Evolutionary conservation across 2,888 invertebrate genomes (phyloP).

Genomic region (Congeria kusceri): DNA sequence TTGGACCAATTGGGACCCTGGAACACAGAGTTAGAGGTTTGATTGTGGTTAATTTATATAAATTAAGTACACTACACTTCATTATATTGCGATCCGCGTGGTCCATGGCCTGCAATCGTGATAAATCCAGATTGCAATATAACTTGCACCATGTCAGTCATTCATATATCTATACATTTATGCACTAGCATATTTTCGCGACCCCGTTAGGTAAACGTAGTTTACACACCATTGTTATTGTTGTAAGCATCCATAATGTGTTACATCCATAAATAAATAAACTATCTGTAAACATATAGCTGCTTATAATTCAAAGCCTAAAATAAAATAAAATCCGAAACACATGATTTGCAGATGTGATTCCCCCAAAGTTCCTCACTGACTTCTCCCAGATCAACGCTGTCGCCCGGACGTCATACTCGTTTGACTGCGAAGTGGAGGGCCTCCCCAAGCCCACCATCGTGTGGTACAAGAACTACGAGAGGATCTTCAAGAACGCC

Average conservation of each 20-base stretch:
- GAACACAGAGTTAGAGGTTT: background rate
- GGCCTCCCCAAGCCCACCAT: conserved; percentile 73
- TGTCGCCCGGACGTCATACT: conserved; percentile 1
- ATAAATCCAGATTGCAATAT: no score
- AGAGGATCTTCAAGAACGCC: conserved; percentile 46
- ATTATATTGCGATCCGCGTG: no score
- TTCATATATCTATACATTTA: no score
- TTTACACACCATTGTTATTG: no score
- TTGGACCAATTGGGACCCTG: conserved; percentile 7
- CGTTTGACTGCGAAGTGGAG: conserved; percentile 66
- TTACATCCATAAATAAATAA: no score
- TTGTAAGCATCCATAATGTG: no score
- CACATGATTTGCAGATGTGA: conserved; percentile 45
- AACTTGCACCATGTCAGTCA: no score
- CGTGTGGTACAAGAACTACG: conserved; percentile 82
- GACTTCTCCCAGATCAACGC: conserved; percentile 26
- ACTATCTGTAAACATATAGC: no score
- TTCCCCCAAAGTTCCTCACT: conserved; percentile 31
- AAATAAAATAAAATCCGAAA: background rate
- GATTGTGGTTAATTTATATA: background rate
- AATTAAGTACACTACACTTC: no score
- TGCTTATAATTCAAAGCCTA: background rate
- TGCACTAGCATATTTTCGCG: no score
- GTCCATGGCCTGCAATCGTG: no score
- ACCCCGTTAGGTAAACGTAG: no score